Base-by-base conservation (phyloP, 2,113 vertebrate genomes). In the Muntiacus reevesi region DNA sequence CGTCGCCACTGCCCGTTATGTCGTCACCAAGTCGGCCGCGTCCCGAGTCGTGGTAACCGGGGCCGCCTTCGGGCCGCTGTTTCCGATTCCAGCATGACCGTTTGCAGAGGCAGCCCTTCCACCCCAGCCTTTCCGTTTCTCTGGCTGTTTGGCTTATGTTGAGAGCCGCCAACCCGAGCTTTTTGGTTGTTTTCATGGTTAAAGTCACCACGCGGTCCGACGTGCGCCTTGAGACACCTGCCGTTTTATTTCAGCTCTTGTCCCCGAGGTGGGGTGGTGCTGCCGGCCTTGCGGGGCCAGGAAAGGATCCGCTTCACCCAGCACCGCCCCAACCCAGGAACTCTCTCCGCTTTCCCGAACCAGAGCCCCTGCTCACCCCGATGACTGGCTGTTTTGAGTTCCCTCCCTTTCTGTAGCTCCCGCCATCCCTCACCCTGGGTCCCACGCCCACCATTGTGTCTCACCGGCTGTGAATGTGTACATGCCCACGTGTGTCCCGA, bases 31-130 rank as follows among this genome's bases (percentile, higher is more conserved):
- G 98, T 99, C 99, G 0, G 98, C 99, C 0, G 97, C 99, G 1
- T 98, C 99, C 96, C 99, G 95, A 99, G 99, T 99, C 89, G 99
- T 99, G 99, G 99, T 99, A 99, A 99, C 99, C 97, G 98, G 98
- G 93, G 99, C 98, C 98, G 98, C 97, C 76, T 98, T 98, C 21
- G 23, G 60, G 97, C 98, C 98, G 82, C 96, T 2, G 97, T 95
- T 98, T 98, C 98, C 97, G 97, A 98, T 98, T 98, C 98, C 98
- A 98, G 99, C 99, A 99, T 99, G 99, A 98, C 83, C 40, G 87
- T 96, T 91, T 71, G 81, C 52, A n/a, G 81, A 98, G 98, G 97
- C 99, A 95, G 98, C 98, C 98, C 96, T 98, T 98, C 98, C 95
- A 94, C 98, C 98, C 98, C 95, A 95, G 47, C 98, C 98, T 98